Evolutionary conservation across 2,797 vertebrate genomes (phyloP), one percentile per base, ranked within the genome.

Genomic region (Ataeniobius toweri): DNA sequence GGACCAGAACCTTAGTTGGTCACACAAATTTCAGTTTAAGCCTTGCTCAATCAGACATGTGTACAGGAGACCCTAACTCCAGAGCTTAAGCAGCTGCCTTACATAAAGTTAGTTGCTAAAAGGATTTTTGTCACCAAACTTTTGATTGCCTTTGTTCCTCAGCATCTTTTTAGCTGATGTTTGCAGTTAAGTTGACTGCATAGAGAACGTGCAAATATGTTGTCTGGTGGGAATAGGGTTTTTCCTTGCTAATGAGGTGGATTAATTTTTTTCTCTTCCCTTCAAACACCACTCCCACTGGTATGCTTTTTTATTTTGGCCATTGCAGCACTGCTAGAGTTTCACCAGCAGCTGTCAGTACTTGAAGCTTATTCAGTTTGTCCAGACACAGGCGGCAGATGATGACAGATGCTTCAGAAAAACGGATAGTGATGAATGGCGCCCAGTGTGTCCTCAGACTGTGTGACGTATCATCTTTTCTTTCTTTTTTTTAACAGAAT

Each of bases 61-160:
- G 73, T 31, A 73, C 13, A 1, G 77, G 5, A 53, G 28, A 22
- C 36, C 71, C 79, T 63, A 80, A 56, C 50, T 50, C 4, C 55
- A 78, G 36, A 83, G 72, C 39, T 75, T 36, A 16, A 3, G 1
- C 10, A 28, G 76, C 67, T 73, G 58, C 74, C 75, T 79, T 78
- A 51, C 41, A 46, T 46, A 65, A 76, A 72, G 61, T 79, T 84
- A 36, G 70, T 78, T 77, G 61, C 22, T 78, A 41, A 84, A 10
- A 22, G 81, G 83, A 86, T 56, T 77, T 89, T 92, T 91, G 83
- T 88, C 85, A 74, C 82, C 91, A 86, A 93, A 93, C 91, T 91
- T 90, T 90, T 91, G 84, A 88, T 85, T 87, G 71, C 84, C 73
- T 85, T 56, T 80, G 72, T 75, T 81, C 75, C 36, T 28, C 76